Percentiles rank a stretch among this genome's conserved stretches.
These are phyloP conservation scores for Toxotes chatareus DNA, from an alignment of 2,113 vertebrate species.

Conservation along the genomic window DNA sequence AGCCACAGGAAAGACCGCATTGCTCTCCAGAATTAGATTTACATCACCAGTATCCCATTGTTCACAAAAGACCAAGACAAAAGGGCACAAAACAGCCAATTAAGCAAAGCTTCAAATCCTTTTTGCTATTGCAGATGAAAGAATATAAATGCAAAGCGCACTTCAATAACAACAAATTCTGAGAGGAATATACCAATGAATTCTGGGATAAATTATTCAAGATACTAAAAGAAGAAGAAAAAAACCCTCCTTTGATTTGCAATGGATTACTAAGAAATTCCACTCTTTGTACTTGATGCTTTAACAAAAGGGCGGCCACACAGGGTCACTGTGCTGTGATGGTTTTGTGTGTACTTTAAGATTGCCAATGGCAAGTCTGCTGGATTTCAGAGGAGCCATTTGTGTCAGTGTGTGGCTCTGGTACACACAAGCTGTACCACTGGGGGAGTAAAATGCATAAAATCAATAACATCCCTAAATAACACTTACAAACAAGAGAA, in stretches of 20 bases:
- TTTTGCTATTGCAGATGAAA: conserved; percentile 48
- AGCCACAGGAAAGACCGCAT: conserved; percentile 63
- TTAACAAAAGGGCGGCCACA: conserved; percentile 36
- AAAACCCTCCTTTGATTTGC: conserved; percentile 41
- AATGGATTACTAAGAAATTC: conserved; percentile 43
- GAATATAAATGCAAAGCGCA: conserved; percentile 51
- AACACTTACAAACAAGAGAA: conserved; percentile 60
- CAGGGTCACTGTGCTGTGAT: conserved; percentile 34
- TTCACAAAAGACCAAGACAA: conserved; percentile 68
- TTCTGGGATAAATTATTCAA: conserved; percentile 63
- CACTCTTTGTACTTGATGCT: conserved; percentile 31
- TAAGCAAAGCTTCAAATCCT: conserved; percentile 71
- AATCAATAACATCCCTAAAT: conserved; percentile 71
- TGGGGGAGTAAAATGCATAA: conserved; percentile 58
- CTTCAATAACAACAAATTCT: conserved; percentile 57
- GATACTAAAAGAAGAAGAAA: conserved; percentile 6
- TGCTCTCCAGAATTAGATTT: conserved; percentile 71
- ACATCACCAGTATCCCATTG: conserved; percentile 68
- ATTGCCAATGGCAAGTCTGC: conserved; percentile 32
- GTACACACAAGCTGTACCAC: conserved; percentile 42
- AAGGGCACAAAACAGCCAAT: conserved; percentile 77
- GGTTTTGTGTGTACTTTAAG: conserved; percentile 36
- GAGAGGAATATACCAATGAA: conserved; percentile 49
- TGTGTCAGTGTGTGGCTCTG: conserved; percentile 51
- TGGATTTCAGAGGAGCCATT: conserved; percentile 61